These are phyloP conservation scores for Isotomurus palustris DNA, from an alignment of 2,888 invertebrate species.

Conservation along the genomic window DNA sequence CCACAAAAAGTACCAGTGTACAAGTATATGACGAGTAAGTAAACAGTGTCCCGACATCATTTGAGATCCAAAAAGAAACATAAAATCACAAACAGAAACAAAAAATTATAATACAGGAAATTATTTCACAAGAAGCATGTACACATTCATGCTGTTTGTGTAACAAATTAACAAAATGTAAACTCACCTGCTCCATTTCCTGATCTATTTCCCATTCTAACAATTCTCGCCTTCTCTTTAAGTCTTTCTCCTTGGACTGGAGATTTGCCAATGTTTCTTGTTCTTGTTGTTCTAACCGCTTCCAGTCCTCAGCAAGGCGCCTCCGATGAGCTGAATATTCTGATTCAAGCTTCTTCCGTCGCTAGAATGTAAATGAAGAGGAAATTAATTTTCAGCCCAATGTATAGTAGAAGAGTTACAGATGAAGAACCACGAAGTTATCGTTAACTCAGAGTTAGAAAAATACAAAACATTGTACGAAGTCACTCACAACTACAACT, in stretches of 20 bases:
- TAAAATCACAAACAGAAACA: constrained; percentile 49
- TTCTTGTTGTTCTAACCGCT: constrained; percentile 60
- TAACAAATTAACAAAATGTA: not conserved
- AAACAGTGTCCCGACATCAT: too few relatives aligned
- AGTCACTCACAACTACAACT: too few relatives aligned
- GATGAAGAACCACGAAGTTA: too few relatives aligned
- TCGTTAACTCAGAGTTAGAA: too few relatives aligned
- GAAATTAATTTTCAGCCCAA: too few relatives aligned
- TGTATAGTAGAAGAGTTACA: too few relatives aligned
- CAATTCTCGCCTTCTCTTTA: constrained; percentile 55
- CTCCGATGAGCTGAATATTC: constrained; percentile 66
- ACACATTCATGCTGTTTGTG: too few relatives aligned
- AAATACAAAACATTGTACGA: too few relatives aligned
- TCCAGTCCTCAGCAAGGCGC: constrained; percentile 54
- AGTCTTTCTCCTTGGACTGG: constrained; percentile 57
- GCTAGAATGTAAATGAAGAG: constrained; percentile 36
- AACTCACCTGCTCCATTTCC: constrained; percentile 49
- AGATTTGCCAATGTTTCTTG: constrained; percentile 58
- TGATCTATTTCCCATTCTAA: constrained; percentile 54
- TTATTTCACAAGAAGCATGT: constrained; percentile 43
- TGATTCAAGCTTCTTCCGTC: constrained; percentile 58
- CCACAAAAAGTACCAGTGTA: constrained; percentile 44
- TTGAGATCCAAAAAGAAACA: too few relatives aligned
- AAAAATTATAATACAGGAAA: constrained; percentile 47
- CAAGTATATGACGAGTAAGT: constrained; percentile 33